Evolutionary conservation across 1,140 invertebrate genomes (phyloP).

Genomic region (Mizuhopecten yessoensis): DNA sequence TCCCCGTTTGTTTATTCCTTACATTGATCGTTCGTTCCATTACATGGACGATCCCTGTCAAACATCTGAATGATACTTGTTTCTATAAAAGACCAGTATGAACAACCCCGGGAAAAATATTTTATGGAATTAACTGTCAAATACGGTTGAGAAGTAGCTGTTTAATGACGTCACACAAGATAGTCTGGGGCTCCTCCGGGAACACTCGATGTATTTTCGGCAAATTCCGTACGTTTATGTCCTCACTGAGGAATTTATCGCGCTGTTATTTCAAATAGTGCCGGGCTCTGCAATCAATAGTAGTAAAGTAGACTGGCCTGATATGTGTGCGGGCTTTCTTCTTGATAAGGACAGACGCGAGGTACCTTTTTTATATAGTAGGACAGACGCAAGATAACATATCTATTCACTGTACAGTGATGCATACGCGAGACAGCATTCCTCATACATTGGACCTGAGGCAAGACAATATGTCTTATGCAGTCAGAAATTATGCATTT

Average conservation of each 20-base stretch:
- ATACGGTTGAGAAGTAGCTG: background rate
- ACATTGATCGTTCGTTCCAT: background rate
- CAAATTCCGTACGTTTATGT: constrained; percentile 38
- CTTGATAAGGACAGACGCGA: background rate
- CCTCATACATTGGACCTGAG: too few relatives aligned
- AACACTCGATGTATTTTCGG: constrained; percentile 27
- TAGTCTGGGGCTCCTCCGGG: background rate
- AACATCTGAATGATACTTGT: background rate
- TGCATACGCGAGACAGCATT: too few relatives aligned
- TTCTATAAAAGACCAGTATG: background rate
- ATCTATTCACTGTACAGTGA: too few relatives aligned
- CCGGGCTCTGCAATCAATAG: background rate
- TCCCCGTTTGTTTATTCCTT: background rate
- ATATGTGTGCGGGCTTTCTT: constrained; percentile 13
- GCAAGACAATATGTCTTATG: too few relatives aligned
- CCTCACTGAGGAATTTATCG: constrained; percentile 26
- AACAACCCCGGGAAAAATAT: background rate
- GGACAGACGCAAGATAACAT: too few relatives aligned
- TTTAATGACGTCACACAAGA: constrained; percentile 8
- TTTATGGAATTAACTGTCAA: constrained; percentile 34
- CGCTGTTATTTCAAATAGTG: constrained; percentile 4
- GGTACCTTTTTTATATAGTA: too few relatives aligned
- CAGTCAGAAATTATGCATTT: too few relatives aligned
- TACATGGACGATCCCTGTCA: background rate
- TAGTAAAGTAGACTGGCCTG: background rate